Evolutionary conservation across 2,113 vertebrate species (phyloP), one percentile per base, ranked within the genome.

Genomic region (Ancistrus triradiatus): DNA sequence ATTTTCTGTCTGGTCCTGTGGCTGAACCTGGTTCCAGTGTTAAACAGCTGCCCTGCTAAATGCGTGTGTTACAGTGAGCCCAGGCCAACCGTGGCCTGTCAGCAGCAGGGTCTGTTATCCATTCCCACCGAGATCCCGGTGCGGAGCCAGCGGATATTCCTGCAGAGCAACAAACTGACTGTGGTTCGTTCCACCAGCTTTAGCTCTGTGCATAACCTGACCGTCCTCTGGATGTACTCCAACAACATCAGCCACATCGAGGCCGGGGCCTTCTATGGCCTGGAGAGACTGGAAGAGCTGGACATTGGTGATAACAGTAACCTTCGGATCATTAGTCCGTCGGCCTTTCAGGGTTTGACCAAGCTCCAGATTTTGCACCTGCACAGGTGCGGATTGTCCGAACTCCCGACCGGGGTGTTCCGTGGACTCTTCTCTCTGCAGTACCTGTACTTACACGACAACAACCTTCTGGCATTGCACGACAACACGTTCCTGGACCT

Each of bases 391-490:
- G 96, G 95, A 42, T 84, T 99, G 57, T 90, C 88, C 52, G 93
- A 95, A 64, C 87, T 99, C 53, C 90, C 93, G 4, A 87, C 89
- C 0, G 93, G 91, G 3, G 91, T 95, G 51, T 99, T 99, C 78
- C 80, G 83, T 2, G 94, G 95, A 48, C 86, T 99, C 70, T 92
- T 88, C 46, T 95, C 95, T 5, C 85, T 98, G 72, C 95, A 98
- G 78, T 93, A 98, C 76, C 93, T 99, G 75, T 98, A 95, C 76
- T 88, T 99, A 70, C 95, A 99, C 86, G 94, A 97, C 78, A 99
- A 99, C 62, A 87, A 88, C 57, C 85, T 99, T 37, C 87, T 91
- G 72, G 85, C 85, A 0, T 86, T 99, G 74, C 90, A 91, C 6
- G 90, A 95, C 0, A 92, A 97, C 79, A 90, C 91, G 66, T 99